Evolutionary conservation across 2,888 invertebrate species (phyloP), one percentile per base, ranked within the genome.

Genomic region (Leptinotarsa peninsularis): DNA sequence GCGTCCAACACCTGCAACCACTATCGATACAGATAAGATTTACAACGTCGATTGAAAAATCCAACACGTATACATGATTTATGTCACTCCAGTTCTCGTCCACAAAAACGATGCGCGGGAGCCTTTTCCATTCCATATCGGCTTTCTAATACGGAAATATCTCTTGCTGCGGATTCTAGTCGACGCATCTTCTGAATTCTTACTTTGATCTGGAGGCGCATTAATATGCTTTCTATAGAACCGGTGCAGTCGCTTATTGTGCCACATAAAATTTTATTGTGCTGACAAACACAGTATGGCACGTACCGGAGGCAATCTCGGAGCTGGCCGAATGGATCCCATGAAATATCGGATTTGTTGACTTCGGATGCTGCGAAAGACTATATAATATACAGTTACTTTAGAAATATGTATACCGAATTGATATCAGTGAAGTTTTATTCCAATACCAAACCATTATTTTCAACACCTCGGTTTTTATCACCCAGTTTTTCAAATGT

Each of bases 101-200:
- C 33, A 71, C 73, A 76, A 73, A 76, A 73, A 73, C 69, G 66
- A 18, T 78, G 80, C 76, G 79, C 79, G 79, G 79, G 81, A 81
- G 80, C 79, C 76, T 78, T 77, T 76, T 71, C 72, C 75, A 75
- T 74, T 79, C 76, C 71, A 77, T 78, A 76, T 76, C 71, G 76
- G 80, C 78, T 80, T 79, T 80, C 81, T 81, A 81, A 81, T 78
- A 75, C 79, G 81, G 81, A 81, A 81, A 79, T 79, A 79, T 76
- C 75, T 80, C 79, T 77, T 79, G 76, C 76, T 58, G 73, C 74
- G 77, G 76, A 78, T 79, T 76, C 75, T 68, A 71, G 72, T 73
- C 69, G 73, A 75, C 74, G 79, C 79, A 79, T 79, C 78, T 78
- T 77, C 77, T 73, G 77, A 77, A 80, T 80, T 78, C 80, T 78